Percentiles rank a stretch among this genome's conserved stretches.
These are phyloP conservation scores for Pogonophryne albipinna DNA, from an alignment of 2,797 vertebrate species.

Conservation along the genomic window DNA sequence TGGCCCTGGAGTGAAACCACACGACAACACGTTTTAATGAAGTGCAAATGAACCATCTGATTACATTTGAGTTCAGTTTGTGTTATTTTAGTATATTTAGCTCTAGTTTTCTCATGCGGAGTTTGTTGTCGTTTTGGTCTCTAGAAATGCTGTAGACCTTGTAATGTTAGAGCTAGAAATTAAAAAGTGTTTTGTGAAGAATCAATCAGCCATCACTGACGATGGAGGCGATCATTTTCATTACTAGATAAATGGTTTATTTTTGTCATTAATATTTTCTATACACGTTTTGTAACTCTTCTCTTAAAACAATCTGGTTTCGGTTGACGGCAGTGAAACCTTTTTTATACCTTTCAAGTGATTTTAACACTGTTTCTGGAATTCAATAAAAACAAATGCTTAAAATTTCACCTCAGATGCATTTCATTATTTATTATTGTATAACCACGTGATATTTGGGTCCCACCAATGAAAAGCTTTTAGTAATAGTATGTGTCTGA, in stretches of 20 bases:
- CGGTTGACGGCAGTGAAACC: not conserved
- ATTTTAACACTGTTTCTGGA: constrained; percentile 29
- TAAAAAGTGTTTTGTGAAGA: constrained; percentile 15
- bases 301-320: constrained; percentile 1
- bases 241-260: not conserved
- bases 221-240: not conserved
- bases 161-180: not conserved
- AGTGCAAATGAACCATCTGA: not conserved
- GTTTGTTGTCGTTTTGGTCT: constrained; percentile 22
- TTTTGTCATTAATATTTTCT: constrained; percentile 28
- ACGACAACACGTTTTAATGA: not conserved
- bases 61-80: accelerated
- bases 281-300: constrained; percentile 11
- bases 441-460: not conserved
- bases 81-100: not conserved
- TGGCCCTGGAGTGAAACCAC: not conserved
- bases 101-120: not conserved
- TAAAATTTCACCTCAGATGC: constrained; percentile 8
- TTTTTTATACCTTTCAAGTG: constrained; percentile 2
- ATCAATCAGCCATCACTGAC: constrained; percentile 1
- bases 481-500: too few relatives aligned
- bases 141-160: constrained; percentile 3
- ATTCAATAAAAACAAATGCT: constrained; percentile 33
- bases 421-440: not conserved
- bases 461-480: too few relatives aligned